Evolutionary conservation across 2,797 vertebrate genomes (phyloP).

Genomic region (Paramormyrops hopkinsi): DNA sequence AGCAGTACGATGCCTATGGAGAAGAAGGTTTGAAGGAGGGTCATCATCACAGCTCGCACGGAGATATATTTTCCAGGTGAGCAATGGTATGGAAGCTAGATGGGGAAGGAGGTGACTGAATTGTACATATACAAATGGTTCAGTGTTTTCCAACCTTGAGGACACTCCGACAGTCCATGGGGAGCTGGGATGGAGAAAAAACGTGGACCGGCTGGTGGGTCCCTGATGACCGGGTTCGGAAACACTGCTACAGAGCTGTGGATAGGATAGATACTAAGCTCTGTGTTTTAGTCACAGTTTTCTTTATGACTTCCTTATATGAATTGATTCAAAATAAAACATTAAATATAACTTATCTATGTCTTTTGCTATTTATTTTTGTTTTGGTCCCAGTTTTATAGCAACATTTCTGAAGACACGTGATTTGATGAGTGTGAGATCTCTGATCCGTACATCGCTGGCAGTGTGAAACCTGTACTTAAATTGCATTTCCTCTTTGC

Average conservation of each 20-base stretch:
- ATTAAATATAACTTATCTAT: not conserved
- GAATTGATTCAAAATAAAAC: not conserved
- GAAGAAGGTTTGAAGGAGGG: slow-evolving; percentile 96
- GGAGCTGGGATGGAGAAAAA: not conserved
- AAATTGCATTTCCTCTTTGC: not conserved
- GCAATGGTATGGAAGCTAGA: not conserved
- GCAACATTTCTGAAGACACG: not conserved
- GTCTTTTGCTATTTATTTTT: not conserved
- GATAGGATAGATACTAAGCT: not conserved
- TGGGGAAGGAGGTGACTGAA: not conserved
- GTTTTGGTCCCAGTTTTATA: not conserved
- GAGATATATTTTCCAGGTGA: slow-evolving; percentile 96
- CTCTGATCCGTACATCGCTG: not conserved
- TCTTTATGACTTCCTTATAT: not conserved
- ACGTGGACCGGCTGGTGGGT: not conserved
- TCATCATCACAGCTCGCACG: slow-evolving; percentile 91
- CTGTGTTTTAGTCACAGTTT: not conserved
- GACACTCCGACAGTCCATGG: not conserved
- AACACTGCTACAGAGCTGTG: not conserved
- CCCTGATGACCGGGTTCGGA: not conserved
- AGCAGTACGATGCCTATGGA: slow-evolving; percentile 88
- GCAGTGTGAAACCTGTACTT: not conserved
- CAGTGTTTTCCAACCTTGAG: not conserved
- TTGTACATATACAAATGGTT: not conserved
- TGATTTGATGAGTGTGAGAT: not conserved